Evolutionary conservation across 2,113 vertebrate genomes (phyloP), one percentile per base, ranked within the genome.

Genomic region (Entelurus aequoreus): DNA sequence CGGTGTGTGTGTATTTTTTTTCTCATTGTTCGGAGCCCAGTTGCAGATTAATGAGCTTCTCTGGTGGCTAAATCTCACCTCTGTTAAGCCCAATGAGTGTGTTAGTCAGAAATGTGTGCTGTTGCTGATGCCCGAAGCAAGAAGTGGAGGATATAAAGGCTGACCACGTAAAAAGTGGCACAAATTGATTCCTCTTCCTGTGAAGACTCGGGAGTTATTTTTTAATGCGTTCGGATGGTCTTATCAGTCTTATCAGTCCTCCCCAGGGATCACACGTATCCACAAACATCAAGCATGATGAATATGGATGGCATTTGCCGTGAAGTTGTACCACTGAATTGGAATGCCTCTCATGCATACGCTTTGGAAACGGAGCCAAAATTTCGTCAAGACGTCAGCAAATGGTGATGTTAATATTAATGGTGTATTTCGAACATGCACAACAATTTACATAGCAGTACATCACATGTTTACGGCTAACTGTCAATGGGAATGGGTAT

Each of bases 181-280:
- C 74, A 84, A 81, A 88, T 83, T 81, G 81, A 87, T 86, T 88
- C 55, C 42, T 6, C 42, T 46, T 86, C 54, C 77, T 74, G 72
- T 77, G 75, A 86, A 83, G 65, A 75, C 52, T 15, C 12, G 19
- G 66, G 63, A 62, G 62, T 72, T 46, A 28, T 42, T 46, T 70
- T 74, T 79, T 76, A 78, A 37, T n/a, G 36, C 40, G 71, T 28
- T 28, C 12, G 5, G 48, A 38, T 40, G 59, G 36, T 16, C 60
- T 84, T 75, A 83, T 83, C 68, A 44, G 36, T 16, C 60, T 84
- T 75, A 83, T 83, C 68, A 44, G 54, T 8, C 28, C 36, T 71
- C 54, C 71, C 81, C 65, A 59, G 66, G 64, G 63, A 44, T 54
- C 42, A 60, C 60, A 64, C 49, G 68, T 36, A 67, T 37, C 21